A percentile compares a stretch with the other conserved stretches of the same genome.
phyloP scores from a whole-genome alignment of 2,113 vertebrate species.

The Gallinago paraguaiae region DNA sequence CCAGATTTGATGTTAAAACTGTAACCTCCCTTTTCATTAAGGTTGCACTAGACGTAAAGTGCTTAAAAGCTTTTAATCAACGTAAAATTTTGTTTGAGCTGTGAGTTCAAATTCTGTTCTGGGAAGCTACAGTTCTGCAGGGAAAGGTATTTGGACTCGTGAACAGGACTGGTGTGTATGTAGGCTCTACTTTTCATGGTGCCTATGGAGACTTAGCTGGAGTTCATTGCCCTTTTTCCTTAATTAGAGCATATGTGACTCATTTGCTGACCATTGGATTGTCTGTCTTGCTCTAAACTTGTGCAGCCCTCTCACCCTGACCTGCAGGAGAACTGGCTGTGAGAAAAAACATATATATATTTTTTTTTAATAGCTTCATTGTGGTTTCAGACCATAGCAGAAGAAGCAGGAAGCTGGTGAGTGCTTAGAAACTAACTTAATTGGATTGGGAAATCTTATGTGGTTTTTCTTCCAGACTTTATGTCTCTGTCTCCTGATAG shows the following conservation, averaged over 20 bases:
- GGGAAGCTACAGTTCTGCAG: neutral
- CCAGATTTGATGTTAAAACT: neutral
- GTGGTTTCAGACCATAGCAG: neutral
- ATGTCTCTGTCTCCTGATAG: neutral
- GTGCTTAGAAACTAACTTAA: neutral
- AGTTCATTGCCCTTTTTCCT: neutral
- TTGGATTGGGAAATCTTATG: neutral
- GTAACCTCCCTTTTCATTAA: neutral
- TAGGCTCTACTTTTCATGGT: neutral
- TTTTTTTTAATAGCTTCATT: neutral
- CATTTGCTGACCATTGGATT: neutral
- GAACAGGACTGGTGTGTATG: neutral
- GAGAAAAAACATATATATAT: neutral
- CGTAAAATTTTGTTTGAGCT: neutral
- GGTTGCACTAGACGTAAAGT: neutral
- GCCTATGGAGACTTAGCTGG: neutral
- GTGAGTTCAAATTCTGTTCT: neutral
- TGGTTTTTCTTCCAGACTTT: neutral
- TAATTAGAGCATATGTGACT: fast-evolving
- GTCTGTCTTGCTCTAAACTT: neutral
- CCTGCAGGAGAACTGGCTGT: neutral
- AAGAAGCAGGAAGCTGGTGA: neutral
- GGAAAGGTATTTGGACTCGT: neutral
- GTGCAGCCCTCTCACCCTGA: neutral
- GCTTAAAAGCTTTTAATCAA: neutral